phyloP scores from a whole-genome alignment of 2,888 invertebrate genomes.

The Parthenolecanium corni region DNA sequence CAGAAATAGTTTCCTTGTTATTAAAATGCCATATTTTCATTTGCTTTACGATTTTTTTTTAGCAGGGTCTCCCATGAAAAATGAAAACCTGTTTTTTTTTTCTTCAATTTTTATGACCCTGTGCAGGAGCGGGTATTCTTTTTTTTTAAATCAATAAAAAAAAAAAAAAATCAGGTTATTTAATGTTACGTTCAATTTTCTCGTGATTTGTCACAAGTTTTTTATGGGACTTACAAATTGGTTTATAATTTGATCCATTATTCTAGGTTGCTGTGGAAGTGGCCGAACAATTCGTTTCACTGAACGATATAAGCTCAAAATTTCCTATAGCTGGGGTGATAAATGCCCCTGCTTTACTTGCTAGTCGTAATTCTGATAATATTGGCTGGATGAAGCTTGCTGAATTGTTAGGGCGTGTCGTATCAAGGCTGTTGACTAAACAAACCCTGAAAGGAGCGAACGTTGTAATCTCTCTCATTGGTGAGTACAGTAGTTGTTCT shows the following conservation, averaged over 20 bases:
- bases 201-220: neutral
- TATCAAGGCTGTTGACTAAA: slow-evolving; percentile 36
- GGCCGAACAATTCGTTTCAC: slow-evolving; percentile 81
- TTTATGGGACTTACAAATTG: neutral
- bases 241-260: neutral
- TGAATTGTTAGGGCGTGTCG: slow-evolving; percentile 43
- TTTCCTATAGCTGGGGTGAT: slow-evolving; percentile 46
- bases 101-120: too few relatives aligned
- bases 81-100: too few relatives aligned
- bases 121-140: too few relatives aligned
- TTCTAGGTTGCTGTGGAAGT: slow-evolving; percentile 71
- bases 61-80: too few relatives aligned
- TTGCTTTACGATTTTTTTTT: too few relatives aligned
- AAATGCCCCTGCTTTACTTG: slow-evolving; percentile 48
- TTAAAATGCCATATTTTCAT: too few relatives aligned
- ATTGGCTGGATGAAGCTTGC: slow-evolving; percentile 47
- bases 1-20: too few relatives aligned
- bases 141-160: too few relatives aligned
- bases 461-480: slow-evolving; percentile 1
- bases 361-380: slow-evolving; percentile 41
- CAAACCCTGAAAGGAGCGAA: slow-evolving; percentile 28
- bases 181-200: too few relatives aligned
- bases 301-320: slow-evolving; percentile 42
- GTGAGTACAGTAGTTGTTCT: neutral
- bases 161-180: too few relatives aligned